Evolutionary conservation across 1,140 invertebrate genomes (phyloP), one percentile per base, ranked within the genome.

Genomic region (Aradophagus sp.): DNA sequence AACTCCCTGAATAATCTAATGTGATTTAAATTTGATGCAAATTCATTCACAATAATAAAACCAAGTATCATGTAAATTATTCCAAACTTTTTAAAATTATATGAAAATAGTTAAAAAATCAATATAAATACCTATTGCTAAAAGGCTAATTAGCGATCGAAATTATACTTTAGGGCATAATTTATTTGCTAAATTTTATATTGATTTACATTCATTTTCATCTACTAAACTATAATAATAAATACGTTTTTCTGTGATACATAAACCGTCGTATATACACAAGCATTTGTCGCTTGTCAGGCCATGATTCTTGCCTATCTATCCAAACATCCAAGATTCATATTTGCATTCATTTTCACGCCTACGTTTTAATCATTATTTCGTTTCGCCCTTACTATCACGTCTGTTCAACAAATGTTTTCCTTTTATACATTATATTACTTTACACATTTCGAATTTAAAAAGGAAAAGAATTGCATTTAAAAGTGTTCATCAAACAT

Each of bases 221-320:
- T 36, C 80, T 80, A 80, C 75, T 81, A 78, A 77, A 80, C 67
- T 78, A 69, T 65, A 65, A 79, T 82, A 81, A 81, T 82, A 82
- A 80, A 82, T 82, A 82, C 68, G 73, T 59, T 73, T 79, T 55
- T 81, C 76, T 78, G 71, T 68, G 69, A 80, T 76, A 80, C 80
- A 79, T 80, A 68, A 78, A 77, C 34, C 44, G 73, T 78, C 67
- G 47, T 81, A 80, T 80, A 79, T 81, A 81, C 80, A 81, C 71
- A 77, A 63, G 77, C 73, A 53, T 72, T 50, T 8, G 39, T 69
- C 55, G 74, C 79, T 76, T 79, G 45, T 78, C 75, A 81, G 79
- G 80, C 79, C 75, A 79, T 80, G 77, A 65, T 69, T 76, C 74
- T 59, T 80, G 80, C 80, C 79, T 80, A 81, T 68, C 19, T 56